Evolutionary conservation across 1,140 invertebrate species (phyloP), one percentile per base, ranked within the genome.

Genomic region (Temnothorax nylanderi): DNA sequence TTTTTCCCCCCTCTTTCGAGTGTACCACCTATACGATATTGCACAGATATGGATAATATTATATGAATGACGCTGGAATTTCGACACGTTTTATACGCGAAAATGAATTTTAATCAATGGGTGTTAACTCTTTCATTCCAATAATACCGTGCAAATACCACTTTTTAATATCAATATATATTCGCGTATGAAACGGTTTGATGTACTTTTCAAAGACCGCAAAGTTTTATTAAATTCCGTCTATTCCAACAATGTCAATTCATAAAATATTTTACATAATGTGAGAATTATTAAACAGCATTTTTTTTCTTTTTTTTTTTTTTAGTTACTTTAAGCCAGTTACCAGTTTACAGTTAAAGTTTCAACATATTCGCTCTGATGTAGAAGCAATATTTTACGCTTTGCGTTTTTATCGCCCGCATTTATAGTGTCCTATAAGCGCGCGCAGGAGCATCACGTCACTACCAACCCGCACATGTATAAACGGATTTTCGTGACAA

Each of bases 401-500:
- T 37, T 21, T 32, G 69, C 44, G 56, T 62, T 84, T 74, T 75
- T 75, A 74, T 44, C 41, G 58, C 34, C 44, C 41, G 56, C 56
- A 84, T 84, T 84, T 84, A 82, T 74, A 75, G 54, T 60, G n/a
- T 74, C 5, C 69, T 32, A 47, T 84, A 84, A 75, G 47, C 32
- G 26, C 26, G 51, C 51, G 51, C 44, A 47, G 32, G 64, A 32
- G 56, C 75, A 77, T 77, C 65, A 11, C 21, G 44, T 77, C 75
- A 62, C 37, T 21, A 62, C 32, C 26, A 34, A 32, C 76, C 3
- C 58, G 49, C 65, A 47, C 26, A 47, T 32, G 54, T 44, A 49
- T 62, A 84, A 84, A 84, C 69, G 80, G 80, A 54, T 75, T 84
- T 75, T 58, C 54, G 7, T 60, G 80, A 84, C 69, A 84, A 84